Evolutionary conservation across 2,888 invertebrate species (phyloP), one percentile per base, ranked within the genome.

Genomic region (Eucera pruinosa): DNA sequence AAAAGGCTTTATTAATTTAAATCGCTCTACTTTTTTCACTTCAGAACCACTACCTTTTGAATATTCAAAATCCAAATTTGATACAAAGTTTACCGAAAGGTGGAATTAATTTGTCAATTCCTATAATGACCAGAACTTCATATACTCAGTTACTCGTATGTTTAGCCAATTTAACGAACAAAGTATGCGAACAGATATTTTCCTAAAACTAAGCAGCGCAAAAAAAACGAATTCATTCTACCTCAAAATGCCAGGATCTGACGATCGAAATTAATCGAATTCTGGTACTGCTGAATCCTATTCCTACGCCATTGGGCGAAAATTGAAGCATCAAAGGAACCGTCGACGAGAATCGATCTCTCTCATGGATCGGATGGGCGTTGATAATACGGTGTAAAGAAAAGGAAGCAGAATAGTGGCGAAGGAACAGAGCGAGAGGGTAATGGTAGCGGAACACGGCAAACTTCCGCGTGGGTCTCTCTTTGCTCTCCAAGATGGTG

Each of bases 391-490:
- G 23, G 18, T 13, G 62, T 39, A 64, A 71, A 66, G 55, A 58
- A 70, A 39, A 78, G 33, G 45, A 68, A 68, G 55, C 55, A 27
- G 60, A 61, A 54, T 41, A 25, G 23, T 1, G 30, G 23, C 54
- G 9, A 52, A 30, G 48, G 27, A 43, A 36, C 45, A 39, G 43
- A 61, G 54, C 33, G 65, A 69, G 52, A 73, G 18, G 52, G 64
- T 13, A 18, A 69, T 65, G 65, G 74, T 70, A 79, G 76, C 81
- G 73, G 77, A 78, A 77, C 58, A 39, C 55, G 68, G 64, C 45
- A 20, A 66, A 88, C 88, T 89, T 89, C 89, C 89, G 89, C 88
- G 88, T 89, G 89, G 89, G 89, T 57, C 70, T 83, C 47, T 68
- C 72, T 68, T 66, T 69, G 58, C 45, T 15, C 65, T 27, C 71